phyloP scores from a whole-genome alignment of 2,113 vertebrate species.

The Emydura subglobosa region DNA sequence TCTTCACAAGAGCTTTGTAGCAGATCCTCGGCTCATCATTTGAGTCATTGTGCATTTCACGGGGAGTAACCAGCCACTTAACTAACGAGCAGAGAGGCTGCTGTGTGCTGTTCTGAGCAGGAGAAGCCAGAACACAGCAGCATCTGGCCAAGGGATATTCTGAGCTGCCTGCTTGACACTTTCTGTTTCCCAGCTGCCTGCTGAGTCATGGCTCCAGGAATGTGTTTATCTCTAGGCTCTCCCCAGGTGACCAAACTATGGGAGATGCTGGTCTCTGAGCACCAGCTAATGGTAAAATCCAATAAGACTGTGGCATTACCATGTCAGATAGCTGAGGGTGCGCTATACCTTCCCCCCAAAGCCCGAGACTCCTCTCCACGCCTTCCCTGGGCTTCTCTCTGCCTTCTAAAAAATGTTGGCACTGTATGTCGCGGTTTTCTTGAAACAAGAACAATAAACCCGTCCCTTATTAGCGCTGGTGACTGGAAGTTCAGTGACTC shows the following conservation, averaged over 20 bases:
- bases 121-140: neutral
- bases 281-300: neutral
- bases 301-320: neutral
- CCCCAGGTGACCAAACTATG: neutral
- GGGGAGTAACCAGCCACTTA: neutral
- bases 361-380: neutral
- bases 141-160: neutral
- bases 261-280: neutral
- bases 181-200: neutral
- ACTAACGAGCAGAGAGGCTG: neutral
- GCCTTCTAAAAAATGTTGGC: neutral
- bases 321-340: neutral
- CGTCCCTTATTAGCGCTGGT: neutral
- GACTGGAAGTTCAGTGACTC: neutral
- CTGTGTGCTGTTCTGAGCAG: neutral
- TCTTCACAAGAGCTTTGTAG: neutral
- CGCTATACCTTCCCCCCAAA: no score
- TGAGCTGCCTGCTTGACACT: neutral
- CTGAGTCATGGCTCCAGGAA: neutral
- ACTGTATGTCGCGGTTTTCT: neutral
- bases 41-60: neutral
- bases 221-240: neutral
- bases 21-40: neutral
- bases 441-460: neutral
- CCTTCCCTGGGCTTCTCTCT: neutral